These are phyloP conservation scores for Corythornis vintsioides DNA, from an alignment of 2,113 vertebrate genomes.

Conservation along the genomic window DNA sequence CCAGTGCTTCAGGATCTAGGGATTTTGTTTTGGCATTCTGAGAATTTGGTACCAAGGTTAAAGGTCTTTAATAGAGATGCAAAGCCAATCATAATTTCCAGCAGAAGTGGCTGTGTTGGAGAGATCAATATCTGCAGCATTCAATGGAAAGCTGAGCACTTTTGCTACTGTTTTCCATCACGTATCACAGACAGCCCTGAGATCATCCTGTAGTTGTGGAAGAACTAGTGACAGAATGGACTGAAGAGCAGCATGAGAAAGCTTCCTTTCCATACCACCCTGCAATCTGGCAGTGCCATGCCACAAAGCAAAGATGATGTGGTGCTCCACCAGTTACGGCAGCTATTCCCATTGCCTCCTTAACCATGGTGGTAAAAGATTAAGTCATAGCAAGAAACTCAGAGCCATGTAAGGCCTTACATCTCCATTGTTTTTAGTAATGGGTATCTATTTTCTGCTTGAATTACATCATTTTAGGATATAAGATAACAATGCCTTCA, in stretches of 20 bases:
- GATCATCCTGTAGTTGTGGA: fast-evolving
- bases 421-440: neutral
- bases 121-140: neutral
- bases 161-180: neutral
- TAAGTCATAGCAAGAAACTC: neutral
- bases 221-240: neutral
- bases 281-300: neutral
- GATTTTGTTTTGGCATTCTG: neutral
- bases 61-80: neutral
- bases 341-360: neutral
- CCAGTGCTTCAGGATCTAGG: neutral
- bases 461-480: neutral
- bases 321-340: neutral
- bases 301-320: neutral
- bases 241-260: neutral
- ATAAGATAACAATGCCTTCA: neutral
- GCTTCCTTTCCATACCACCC: neutral
- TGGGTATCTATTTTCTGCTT: neutral
- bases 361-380: neutral
- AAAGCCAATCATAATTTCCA: neutral
- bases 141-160: neutral
- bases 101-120: neutral
- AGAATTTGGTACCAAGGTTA: neutral
- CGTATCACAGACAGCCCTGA: neutral
- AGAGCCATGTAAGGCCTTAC: neutral